Conservation (phyloP, 2,888 invertebrate species). For the Parthenolecanium corni region DNA sequence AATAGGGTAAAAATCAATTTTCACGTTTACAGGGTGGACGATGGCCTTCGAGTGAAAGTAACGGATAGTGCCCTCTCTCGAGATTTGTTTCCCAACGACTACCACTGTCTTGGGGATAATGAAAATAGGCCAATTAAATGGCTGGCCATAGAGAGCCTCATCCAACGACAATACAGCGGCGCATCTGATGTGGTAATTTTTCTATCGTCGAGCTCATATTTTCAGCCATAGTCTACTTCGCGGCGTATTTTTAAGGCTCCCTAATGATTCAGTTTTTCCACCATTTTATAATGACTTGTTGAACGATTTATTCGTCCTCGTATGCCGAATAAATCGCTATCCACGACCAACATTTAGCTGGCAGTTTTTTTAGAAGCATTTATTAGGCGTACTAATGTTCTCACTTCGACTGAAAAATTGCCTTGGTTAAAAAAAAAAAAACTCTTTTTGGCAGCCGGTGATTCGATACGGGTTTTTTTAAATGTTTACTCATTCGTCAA, state of each 20-base stretch:
- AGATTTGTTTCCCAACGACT: slow-evolving; percentile 85
- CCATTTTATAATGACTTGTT: no score
- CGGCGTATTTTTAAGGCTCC: background rate
- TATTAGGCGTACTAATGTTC: no score
- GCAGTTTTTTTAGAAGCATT: no score
- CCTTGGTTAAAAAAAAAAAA: no score
- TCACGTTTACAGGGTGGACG: slow-evolving; percentile 49
- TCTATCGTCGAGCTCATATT: no score
- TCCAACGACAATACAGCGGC: slow-evolving; percentile 67
- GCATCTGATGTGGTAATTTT: slow-evolving; percentile 74
- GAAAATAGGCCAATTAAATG: slow-evolving; percentile 90
- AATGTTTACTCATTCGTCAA: background rate
- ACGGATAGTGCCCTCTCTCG: slow-evolving; percentile 78
- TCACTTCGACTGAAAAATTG: no score
- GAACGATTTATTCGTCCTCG: no score
- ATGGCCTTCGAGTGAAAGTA: slow-evolving; percentile 67
- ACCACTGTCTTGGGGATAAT: slow-evolving; percentile 85
- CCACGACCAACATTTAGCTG: no score
- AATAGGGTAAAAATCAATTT: no score
- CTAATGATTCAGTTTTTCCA: background rate
- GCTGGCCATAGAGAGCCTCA: slow-evolving; percentile 78
- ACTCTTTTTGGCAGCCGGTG: background rate
- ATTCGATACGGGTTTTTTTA: no score
- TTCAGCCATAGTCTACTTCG: no score
- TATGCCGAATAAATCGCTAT: no score